A percentile compares a stretch with the other conserved stretches of the same genome.
Conservation (phyloP, 30 jellyfish, hydroid and myxozoan species). For the Mastigias papua region DNA sequence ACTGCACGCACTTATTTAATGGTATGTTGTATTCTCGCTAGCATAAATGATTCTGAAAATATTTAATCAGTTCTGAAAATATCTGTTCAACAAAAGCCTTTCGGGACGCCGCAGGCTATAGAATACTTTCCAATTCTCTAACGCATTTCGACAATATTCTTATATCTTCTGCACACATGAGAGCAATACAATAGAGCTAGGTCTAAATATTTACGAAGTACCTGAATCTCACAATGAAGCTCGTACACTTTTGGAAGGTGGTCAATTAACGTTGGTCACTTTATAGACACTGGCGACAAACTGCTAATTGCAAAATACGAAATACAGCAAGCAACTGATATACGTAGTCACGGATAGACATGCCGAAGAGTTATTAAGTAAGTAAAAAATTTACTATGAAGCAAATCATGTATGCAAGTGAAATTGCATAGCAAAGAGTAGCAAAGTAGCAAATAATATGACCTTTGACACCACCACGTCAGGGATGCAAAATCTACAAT, state of each 20-base stretch:
- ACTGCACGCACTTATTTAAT: too few species aligned
- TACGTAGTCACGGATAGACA: too few species aligned
- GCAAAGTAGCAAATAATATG: too few species aligned
- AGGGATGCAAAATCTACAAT: too few species aligned
- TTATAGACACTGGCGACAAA: too few species aligned
- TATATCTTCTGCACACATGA: background rate
- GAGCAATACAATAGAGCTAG: background rate
- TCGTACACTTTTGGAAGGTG: background rate
- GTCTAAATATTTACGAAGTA: background rate
- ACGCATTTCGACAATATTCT: background rate
- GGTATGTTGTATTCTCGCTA: background rate
- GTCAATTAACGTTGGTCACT: background rate
- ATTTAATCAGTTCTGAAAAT: background rate
- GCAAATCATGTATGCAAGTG: too few species aligned
- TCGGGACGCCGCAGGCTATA: background rate
- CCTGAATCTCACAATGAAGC: background rate
- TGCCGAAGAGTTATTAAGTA: too few species aligned
- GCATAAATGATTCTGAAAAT: background rate
- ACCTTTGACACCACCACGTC: too few species aligned
- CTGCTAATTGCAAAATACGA: too few species aligned
- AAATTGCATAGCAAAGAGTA: too few species aligned
- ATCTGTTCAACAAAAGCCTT: background rate
- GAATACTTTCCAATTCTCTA: background rate
- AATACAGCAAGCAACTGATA: too few species aligned
- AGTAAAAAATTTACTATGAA: too few species aligned